Percentiles rank a stretch among this genome's conserved stretches.
phyloP scores from a whole-genome alignment of 2,888 invertebrate species.

The Cerceris ruficornis region DNA sequence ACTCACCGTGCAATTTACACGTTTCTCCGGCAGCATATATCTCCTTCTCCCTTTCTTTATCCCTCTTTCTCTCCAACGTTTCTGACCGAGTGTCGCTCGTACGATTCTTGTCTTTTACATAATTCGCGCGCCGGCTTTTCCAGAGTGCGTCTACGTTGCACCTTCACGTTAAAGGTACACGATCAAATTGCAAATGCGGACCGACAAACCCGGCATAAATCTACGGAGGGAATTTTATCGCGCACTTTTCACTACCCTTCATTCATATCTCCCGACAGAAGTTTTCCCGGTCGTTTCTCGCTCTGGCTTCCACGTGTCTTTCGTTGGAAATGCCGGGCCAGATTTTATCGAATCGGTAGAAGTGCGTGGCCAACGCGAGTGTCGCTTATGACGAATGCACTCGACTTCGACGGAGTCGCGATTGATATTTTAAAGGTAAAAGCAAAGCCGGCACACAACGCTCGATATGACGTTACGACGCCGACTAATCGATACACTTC shows the following conservation, averaged over 20 bases:
- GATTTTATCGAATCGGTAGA: too few relatives aligned
- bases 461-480: conserved; percentile 43
- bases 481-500: conserved; percentile 62
- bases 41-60: conserved; percentile 35
- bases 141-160: not conserved
- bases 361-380: not conserved
- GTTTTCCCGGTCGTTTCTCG: not conserved
- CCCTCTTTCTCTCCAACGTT: conserved; percentile 33
- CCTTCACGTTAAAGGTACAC: not conserved
- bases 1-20: conserved; percentile 60
- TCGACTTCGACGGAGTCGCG: not conserved
- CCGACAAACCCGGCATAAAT: not conserved
- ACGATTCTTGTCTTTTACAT: conserved; percentile 50
- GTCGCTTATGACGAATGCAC: not conserved
- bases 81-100: conserved; percentile 3
- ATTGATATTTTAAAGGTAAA: conserved; percentile 5
- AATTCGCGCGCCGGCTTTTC: conserved; percentile 38
- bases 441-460: not conserved
- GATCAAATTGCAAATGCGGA: not conserved
- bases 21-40: conserved; percentile 41
- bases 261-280: not conserved
- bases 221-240: not conserved
- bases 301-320: not conserved
- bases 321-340: not conserved
- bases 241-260: not conserved